Conservation (phyloP, 2,797 vertebrate species). For the Carapus acus region DNA sequence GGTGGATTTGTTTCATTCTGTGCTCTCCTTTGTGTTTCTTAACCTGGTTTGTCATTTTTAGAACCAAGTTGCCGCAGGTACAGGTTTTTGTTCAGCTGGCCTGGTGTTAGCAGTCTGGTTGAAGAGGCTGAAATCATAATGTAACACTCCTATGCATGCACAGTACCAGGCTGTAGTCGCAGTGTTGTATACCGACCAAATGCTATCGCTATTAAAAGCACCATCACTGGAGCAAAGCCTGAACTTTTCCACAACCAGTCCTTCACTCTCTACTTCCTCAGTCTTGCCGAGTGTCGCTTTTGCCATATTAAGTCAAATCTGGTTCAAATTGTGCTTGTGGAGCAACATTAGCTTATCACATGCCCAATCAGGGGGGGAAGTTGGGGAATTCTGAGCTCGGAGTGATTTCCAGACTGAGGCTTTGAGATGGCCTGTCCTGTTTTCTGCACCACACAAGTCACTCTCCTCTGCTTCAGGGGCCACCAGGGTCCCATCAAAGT, state of each 20-base stretch:
- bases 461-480: background rate
- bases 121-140: conserved; percentile 10
- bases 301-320: conserved; percentile 7
- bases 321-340: background rate
- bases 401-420: background rate
- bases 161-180: background rate
- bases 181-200: background rate
- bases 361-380: too few relatives aligned
- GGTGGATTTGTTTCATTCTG: too few relatives aligned
- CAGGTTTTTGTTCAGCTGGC: background rate
- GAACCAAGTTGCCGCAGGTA: too few relatives aligned
- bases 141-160: conserved; percentile 13
- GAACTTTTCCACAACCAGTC: background rate
- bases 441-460: background rate
- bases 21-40: too few relatives aligned
- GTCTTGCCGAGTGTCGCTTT: background rate
- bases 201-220: background rate
- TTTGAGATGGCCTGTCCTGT: background rate
- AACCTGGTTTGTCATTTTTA: too few relatives aligned
- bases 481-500: conserved; percentile 28
- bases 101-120: conserved; percentile 1
- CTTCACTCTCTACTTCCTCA: background rate
- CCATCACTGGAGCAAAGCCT: background rate
- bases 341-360: conserved; percentile 4
- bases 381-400: background rate